These are phyloP conservation scores for Spermophilus dauricus DNA, from an alignment of 2,113 vertebrate genomes.

Conservation along the genomic window DNA sequence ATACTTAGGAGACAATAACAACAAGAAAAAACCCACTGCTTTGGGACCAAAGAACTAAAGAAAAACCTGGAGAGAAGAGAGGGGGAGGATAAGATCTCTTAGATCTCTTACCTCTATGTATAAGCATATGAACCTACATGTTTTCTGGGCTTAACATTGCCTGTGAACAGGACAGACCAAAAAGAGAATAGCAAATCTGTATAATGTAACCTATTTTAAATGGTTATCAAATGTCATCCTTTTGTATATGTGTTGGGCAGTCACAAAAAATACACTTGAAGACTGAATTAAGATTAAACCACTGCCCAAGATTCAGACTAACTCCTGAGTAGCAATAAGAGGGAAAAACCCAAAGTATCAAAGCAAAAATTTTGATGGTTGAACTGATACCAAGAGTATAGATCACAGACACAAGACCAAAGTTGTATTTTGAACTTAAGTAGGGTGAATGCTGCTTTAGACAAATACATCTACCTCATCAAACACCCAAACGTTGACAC, in stretches of 20 bases:
- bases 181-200: not conserved
- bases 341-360: not conserved
- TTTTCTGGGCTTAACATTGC: not conserved
- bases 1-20: too few species aligned
- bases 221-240: not conserved
- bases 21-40: too few species aligned
- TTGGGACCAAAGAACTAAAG: not conserved
- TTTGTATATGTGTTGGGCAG: not conserved
- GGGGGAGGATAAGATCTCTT: not conserved
- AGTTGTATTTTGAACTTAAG: not conserved
- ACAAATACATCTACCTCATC: not conserved
- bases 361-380: not conserved
- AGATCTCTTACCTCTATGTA: not conserved
- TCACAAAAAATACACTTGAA: not conserved
- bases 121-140: not conserved
- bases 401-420: not conserved
- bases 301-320: not conserved
- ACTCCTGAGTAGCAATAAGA: not conserved
- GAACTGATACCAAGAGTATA: not conserved
- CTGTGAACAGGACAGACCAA: not conserved
- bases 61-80: not conserved
- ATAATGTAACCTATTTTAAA: not conserved
- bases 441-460: not conserved
- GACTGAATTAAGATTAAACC: not conserved
- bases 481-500: not conserved